Base-by-base conservation (phyloP, 2,888 invertebrate genomes). In the Leucania comma region DNA sequence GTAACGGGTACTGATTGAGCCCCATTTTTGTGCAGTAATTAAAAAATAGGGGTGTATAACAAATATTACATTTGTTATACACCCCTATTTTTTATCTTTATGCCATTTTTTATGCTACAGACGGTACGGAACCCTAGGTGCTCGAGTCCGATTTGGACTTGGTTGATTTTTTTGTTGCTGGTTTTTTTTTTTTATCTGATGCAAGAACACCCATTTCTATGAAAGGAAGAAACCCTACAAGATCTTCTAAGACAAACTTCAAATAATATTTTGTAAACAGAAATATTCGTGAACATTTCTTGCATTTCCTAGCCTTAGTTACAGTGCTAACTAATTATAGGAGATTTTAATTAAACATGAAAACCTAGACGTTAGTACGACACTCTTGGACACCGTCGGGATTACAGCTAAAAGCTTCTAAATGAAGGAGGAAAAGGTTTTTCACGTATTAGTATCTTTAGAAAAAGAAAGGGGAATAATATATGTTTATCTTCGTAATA, bases 331-430 rank as follows among this genome's bases (percentile, higher is more conserved):
- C 78, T 87, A 83, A 86, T 87, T 86, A 86, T 78, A 62, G 58
- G 80, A 78, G 75, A 84, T 76, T 81, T 83, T 86, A 87, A 87
- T 88, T 87, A 88, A 84, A 83, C 85, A 84, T 82, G 82, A 86
- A 87, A 88, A 84, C 83, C 78, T 80, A 84, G 81, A 62, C 69
- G 68, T 75, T 75, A 77, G 68, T 70, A 74, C 64, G 61, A 57
- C 70, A 80, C 83, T 78, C 68, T 57, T 63, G 73, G 65, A 72
- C 74, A 72, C 65, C 67, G 75, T 38, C 78, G 78, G 81, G 83
- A 86, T 86, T 85, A 83, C 80, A 67, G 68, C 80, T 86, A 85
- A 89, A 89, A 89, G 85, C 85, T 88, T 86, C 83, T 86, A 85
- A 88, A 86, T 81, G 85, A 68, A 67, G 56, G 53, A 63, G 71